Percentiles rank a stretch among this genome's conserved stretches.
Conservation (phyloP, 2,113 vertebrate species). For the Elephas maximus region DNA sequence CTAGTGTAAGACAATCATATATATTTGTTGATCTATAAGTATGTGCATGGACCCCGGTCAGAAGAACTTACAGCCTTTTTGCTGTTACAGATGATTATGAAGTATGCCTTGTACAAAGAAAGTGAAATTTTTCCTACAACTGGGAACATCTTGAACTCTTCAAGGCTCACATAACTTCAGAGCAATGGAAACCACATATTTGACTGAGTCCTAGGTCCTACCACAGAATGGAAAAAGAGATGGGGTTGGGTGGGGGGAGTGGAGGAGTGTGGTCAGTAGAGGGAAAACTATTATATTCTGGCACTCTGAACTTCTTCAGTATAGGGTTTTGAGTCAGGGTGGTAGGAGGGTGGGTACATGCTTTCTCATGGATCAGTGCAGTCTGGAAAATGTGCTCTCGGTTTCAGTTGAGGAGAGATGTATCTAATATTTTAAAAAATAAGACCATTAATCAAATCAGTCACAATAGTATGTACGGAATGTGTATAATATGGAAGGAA, state of each 20-base stretch:
- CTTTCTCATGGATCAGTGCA: constrained; percentile 14
- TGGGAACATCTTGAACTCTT: constrained; percentile 59
- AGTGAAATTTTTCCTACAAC: constrained; percentile 67
- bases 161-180: constrained; percentile 59
- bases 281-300: constrained; percentile 51
- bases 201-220: constrained; percentile 17
- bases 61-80: constrained; percentile 44
- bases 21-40: constrained; percentile 6
- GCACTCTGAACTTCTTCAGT: constrained; percentile 17
- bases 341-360: neutral
- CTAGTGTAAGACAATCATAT: constrained; percentile 16
- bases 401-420: constrained; percentile 4
- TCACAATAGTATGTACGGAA: neutral
- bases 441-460: constrained; percentile 11
- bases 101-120: constrained; percentile 56
- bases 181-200: constrained; percentile 66
- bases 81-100: constrained; percentile 43
- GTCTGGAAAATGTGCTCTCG: constrained; percentile 19
- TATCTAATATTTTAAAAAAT: neutral
- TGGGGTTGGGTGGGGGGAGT: neutral
- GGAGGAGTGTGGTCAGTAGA: constrained; percentile 28
- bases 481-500: neutral
- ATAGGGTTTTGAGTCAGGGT: neutral
- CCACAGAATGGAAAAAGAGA: constrained; percentile 64
- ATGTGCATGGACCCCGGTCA: constrained; percentile 10